Evolutionary conservation across 2,797 vertebrate species (phyloP).

Genomic region (Xenops minutus): DNA sequence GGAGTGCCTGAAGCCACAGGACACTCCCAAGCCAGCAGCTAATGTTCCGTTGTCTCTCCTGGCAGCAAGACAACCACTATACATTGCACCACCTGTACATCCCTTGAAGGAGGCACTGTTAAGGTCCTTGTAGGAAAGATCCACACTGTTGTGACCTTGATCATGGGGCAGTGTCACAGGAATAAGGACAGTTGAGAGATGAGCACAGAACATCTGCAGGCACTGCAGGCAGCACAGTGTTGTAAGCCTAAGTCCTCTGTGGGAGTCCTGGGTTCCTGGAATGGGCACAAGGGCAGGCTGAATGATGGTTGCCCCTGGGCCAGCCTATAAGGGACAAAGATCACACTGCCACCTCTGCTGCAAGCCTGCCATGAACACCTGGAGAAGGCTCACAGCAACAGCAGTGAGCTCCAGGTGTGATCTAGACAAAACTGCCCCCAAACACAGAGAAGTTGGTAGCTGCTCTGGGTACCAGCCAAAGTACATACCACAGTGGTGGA

Average conservation of each 20-base stretch:
- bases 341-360: not conserved
- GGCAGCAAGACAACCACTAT: not conserved
- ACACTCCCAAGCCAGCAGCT: not conserved
- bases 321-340: not conserved
- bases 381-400: not conserved
- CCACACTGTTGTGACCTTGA: not conserved
- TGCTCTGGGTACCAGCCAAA: not conserved
- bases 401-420: not conserved
- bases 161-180: not conserved
- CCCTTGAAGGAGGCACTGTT: not conserved
- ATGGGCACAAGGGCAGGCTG: not conserved
- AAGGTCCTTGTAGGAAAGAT: not conserved
- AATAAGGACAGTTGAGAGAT: not conserved
- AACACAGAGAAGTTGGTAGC: not conserved
- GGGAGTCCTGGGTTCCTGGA: not conserved
- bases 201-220: not conserved
- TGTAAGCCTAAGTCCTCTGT: not conserved
- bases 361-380: not conserved
- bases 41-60: not conserved
- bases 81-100: not conserved
- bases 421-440: not conserved
- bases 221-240: not conserved
- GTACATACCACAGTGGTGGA: fast-evolving
- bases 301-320: too few species aligned
- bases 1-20: not conserved